Evolutionary conservation across 1,140 invertebrate species (phyloP).

Genomic region (Conus betulinus): DNA sequence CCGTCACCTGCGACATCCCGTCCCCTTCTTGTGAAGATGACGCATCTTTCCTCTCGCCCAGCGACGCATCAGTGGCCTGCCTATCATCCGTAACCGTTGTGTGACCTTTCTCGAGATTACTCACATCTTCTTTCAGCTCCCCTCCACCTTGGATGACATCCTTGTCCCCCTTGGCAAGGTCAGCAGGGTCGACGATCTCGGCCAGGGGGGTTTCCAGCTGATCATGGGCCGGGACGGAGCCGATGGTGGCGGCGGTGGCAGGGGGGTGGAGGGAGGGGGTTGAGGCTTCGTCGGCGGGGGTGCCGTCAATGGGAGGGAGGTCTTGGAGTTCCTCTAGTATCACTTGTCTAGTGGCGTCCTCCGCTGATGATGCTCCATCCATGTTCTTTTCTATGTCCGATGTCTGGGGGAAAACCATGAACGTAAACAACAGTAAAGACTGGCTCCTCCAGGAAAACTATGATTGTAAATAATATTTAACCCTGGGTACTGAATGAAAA

Average conservation of each 20-base stretch:
- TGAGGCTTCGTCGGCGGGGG: neutral
- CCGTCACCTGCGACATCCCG: neutral
- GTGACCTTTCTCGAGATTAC: neutral
- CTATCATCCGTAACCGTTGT: neutral
- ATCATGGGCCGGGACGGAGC: neutral
- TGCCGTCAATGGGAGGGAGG: neutral
- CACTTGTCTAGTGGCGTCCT: neutral
- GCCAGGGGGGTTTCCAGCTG: constrained; percentile 23
- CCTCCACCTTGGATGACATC: neutral
- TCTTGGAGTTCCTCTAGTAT: neutral
- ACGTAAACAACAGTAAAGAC: too few species aligned
- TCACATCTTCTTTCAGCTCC: constrained; percentile 7
- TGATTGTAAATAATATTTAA: too few species aligned
- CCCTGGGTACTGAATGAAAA: too few species aligned
- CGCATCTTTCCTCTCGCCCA: neutral
- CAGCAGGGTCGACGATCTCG: neutral
- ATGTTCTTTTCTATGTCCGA: neutral
- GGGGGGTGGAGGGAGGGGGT: constrained; percentile 7
- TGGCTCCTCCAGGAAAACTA: too few species aligned
- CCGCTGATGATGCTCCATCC: neutral
- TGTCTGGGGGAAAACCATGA: neutral
- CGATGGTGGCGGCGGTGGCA: neutral
- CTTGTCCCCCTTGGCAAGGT: neutral
- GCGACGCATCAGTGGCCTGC: neutral
- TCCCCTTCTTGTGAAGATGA: neutral